A percentile compares a stretch with the other conserved stretches of the same genome.
Conservation (phyloP, 35 echinoderm and acorn worm genomes). For the Nesometra sesokonis region DNA sequence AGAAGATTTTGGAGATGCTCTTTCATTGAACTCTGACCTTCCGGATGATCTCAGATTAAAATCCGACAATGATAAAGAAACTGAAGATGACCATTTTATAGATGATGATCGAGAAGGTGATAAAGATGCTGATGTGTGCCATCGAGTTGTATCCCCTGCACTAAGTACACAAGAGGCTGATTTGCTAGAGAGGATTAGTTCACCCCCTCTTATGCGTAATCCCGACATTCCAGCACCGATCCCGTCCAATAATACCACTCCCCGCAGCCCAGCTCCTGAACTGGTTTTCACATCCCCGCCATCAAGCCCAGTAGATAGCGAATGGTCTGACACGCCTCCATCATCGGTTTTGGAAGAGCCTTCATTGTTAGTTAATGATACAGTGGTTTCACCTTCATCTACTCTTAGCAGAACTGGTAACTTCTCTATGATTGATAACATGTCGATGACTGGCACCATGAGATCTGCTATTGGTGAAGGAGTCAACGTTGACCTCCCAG, state of each 20-base stretch:
- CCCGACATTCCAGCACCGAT: not conserved
- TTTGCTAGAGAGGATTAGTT: slow-evolving; percentile 18
- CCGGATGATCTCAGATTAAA: not conserved
- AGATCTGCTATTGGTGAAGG: slow-evolving; percentile 27
- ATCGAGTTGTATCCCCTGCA: slow-evolving; percentile 38
- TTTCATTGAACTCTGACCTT: not conserved
- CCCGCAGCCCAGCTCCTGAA: not conserved
- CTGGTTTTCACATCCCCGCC: slow-evolving; percentile 5
- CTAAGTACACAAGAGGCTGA: slow-evolving; percentile 87
- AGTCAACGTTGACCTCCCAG: slow-evolving; percentile 51
- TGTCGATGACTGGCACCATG: slow-evolving; percentile 52
- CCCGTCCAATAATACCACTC: not conserved
- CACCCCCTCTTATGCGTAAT: not conserved
- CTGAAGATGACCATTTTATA: not conserved
- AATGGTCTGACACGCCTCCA: not conserved
- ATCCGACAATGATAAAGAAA: not conserved
- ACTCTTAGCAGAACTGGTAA: slow-evolving; percentile 53
- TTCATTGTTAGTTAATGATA: not conserved
- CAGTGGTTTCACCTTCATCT: slow-evolving; percentile 25
- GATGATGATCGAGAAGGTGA: slow-evolving; percentile 29
- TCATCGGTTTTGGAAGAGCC: not conserved
- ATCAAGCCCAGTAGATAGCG: not conserved
- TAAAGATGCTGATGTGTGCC: slow-evolving; percentile 38
- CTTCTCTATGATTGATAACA: slow-evolving; percentile 50
- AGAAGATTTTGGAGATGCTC: not conserved